Evolutionary conservation across 1,140 invertebrate genomes (phyloP), one percentile per base, ranked within the genome.

Genomic region (Orius insidiosus): DNA sequence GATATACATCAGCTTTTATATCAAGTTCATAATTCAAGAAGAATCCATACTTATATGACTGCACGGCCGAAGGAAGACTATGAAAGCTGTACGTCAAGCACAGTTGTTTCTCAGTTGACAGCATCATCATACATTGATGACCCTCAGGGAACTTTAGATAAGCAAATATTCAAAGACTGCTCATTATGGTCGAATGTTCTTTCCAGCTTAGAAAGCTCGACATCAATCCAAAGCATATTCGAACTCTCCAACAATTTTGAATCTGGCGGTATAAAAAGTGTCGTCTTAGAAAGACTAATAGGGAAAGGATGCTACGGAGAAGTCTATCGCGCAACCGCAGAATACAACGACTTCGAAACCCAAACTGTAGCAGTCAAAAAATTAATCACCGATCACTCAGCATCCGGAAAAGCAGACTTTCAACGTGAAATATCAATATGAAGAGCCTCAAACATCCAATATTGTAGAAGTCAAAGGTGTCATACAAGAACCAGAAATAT

Each of bases 391-490:
- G 45, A 52, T 50, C 51, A 46, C 11, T 49, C 48, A 10, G 36
- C 55, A 7, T 46, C 52, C 8, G 66, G 59, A 24, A 53, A 60
- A 10, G 60, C 64, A 24, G 76, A 80, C 55, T 80, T 81, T 51
- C 65, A 74, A 53, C 62, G 76, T 44, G 80, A 85, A 70, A 82
- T 82, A 36, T 59, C 66, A 15, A 85, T 87, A 83, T 86, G 46
- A 54, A 82, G 76, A 73, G 68, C 0, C 61, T 93, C 14, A 72
- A 79, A 50, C 88, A 92, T 65, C 71, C 35, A 92, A 92, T 60
- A 85, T 93, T 50, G 85, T 92, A 0, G 72, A 81, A 62, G 86
- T 92, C 52, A 71, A 83, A 39, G 84, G 80, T 9, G 78, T 85
- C 42, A 74, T 83, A 9, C 72, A 79, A 52, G 75, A 81, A 38